phyloP scores from a whole-genome alignment of 1,140 invertebrate genomes.

The Zaprionus camerounensis region DNA sequence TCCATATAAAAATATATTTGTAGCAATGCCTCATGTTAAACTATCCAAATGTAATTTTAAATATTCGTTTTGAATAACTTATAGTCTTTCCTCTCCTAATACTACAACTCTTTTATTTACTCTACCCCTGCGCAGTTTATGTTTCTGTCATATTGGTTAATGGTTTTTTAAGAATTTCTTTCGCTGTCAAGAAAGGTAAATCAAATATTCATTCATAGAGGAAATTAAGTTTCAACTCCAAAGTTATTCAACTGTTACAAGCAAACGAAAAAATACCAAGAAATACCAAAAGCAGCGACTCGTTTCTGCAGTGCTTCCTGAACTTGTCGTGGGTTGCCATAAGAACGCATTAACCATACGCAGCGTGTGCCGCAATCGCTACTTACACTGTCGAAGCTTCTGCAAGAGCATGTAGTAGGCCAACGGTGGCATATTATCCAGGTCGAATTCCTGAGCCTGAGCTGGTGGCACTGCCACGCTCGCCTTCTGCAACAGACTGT shows the following conservation, averaged over 20 bases:
- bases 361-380: slow-evolving; percentile 11
- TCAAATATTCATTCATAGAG: neutral
- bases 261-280: neutral
- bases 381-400: slow-evolving; percentile 76
- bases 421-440: slow-evolving; percentile 79
- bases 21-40: too few species aligned
- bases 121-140: neutral
- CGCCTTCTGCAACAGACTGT: slow-evolving; percentile 62
- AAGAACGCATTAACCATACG: slow-evolving; percentile 54
- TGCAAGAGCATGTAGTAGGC: slow-evolving; percentile 77
- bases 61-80: neutral
- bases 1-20: neutral
- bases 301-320: neutral
- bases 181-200: neutral
- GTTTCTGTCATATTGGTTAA: neutral
- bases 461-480: slow-evolving; percentile 32
- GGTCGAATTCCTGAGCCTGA: slow-evolving; percentile 70
- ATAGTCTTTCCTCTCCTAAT: neutral
- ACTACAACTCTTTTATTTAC: neutral
- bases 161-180: neutral
- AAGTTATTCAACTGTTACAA: neutral
- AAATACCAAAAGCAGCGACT: neutral
- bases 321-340: slow-evolving; percentile 5
- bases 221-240: neutral
- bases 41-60: neutral